These are phyloP conservation scores for Chloroceryle aenea DNA, from an alignment of 2,113 vertebrate species.

Conservation along the genomic window DNA sequence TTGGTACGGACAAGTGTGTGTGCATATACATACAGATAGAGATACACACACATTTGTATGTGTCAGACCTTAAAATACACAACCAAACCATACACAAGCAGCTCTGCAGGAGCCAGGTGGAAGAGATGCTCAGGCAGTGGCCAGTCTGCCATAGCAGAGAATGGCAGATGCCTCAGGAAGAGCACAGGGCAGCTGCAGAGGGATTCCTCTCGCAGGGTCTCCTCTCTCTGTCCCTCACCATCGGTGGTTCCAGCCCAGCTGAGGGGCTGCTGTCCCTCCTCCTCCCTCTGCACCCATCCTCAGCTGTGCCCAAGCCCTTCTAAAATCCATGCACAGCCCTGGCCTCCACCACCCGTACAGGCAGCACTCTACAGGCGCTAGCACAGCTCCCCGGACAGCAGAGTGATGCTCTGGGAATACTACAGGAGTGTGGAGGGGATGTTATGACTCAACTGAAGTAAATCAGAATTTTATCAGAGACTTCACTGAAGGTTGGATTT, in stretches of 20 bases:
- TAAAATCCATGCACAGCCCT: background rate
- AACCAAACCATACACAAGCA: background rate
- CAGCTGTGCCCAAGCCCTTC: background rate
- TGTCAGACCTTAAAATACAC: background rate
- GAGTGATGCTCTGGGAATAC: background rate
- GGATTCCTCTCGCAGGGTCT: background rate
- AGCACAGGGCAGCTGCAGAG: background rate
- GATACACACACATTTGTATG: background rate
- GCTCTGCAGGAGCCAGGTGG: background rate
- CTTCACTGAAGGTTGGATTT: background rate
- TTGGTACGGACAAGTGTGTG: background rate
- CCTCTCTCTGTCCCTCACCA: background rate
- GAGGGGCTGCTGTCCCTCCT: background rate
- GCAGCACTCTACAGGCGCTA: background rate
- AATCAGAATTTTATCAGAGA: constrained; percentile 33
- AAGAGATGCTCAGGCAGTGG: background rate
- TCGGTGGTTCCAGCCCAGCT: background rate
- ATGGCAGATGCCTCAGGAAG: background rate
- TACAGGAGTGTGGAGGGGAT: background rate
- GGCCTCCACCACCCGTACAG: background rate
- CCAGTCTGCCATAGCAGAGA: background rate
- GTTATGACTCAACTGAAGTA: background rate
- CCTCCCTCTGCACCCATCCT: background rate
- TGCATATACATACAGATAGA: fast-evolving
- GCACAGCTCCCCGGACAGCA: background rate